A percentile compares a stretch with the other conserved stretches of the same genome.
These are phyloP conservation scores for Trichosurus vulpecula DNA, from an alignment of 2,797 vertebrate genomes.

Conservation along the genomic window DNA sequence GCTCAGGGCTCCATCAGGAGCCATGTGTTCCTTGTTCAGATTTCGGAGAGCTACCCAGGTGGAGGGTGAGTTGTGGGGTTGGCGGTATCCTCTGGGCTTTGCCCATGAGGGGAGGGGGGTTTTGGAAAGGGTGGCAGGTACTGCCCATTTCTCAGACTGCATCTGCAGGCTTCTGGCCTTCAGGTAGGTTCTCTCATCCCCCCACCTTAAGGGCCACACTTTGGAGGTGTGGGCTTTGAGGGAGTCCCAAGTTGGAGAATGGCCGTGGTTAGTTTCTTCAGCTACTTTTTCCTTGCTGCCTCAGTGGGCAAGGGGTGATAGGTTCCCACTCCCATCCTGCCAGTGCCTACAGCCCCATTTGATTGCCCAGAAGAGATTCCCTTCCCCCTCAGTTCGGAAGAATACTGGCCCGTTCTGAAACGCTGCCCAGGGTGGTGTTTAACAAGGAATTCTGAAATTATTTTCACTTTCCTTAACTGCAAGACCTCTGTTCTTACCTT, in stretches of 20 bases:
- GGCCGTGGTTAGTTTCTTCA: neutral
- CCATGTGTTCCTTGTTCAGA: slow-evolving; percentile 81
- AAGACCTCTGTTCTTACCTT: neutral
- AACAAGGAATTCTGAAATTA: neutral
- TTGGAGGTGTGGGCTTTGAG: neutral
- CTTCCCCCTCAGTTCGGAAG: neutral
- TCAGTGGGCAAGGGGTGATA: neutral
- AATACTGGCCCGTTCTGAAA: neutral
- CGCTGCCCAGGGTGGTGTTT: neutral
- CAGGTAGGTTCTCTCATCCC: neutral
- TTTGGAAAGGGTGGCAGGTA: neutral
- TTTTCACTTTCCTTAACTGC: neutral
- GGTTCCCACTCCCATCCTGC: neutral
- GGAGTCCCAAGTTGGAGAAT: neutral
- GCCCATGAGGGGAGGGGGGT: neutral
- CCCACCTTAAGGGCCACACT: neutral
- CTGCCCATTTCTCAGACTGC: neutral
- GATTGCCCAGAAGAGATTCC: neutral
- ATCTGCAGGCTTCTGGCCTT: neutral
- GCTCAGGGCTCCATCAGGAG: slow-evolving; percentile 52
- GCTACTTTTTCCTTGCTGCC: neutral
- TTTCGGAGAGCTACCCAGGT: slow-evolving; percentile 70
- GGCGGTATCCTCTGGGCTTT: neutral
- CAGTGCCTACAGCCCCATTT: neutral
- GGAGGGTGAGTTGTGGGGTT: slow-evolving; percentile 78